phyloP scores from a whole-genome alignment of 2,888 invertebrate genomes.

The Piscicola geometra region DNA sequence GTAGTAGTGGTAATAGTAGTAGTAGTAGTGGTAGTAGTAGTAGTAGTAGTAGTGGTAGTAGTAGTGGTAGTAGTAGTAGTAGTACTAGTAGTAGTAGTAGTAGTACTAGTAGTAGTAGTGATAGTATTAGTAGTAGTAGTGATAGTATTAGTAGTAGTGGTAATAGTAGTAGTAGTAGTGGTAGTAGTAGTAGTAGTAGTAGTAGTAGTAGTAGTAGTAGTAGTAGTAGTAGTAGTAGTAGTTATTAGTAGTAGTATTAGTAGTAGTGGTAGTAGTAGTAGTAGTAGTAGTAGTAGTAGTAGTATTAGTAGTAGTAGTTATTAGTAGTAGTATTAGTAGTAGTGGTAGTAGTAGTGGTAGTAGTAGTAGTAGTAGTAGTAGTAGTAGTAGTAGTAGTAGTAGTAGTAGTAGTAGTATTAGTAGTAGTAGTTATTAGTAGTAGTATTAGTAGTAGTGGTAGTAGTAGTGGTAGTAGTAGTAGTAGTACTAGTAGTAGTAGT shows the following conservation, averaged over 20 bases:
- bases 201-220: constrained; percentile 38
- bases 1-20: no score
- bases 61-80: neutral
- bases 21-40: no score
- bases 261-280: no score
- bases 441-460: constrained; percentile 15
- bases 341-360: no score
- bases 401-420: constrained; percentile 9
- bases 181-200: constrained; percentile 38
- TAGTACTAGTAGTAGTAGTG: constrained; percentile 12
- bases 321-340: no score
- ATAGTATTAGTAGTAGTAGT: no score
- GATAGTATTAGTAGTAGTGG: constrained; percentile 24
- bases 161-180: constrained; percentile 32
- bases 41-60: no score
- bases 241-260: no score
- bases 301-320: no score
- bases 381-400: no score
- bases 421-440: neutral
- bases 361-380: no score
- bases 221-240: constrained; percentile 38
- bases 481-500: constrained; percentile 17
- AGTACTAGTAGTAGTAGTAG: constrained; percentile 20
- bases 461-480: constrained; percentile 22
- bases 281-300: constrained; percentile 29